Conservation (phyloP, 2,113 vertebrate species). For the Nerophis lumbriciformis region DNA sequence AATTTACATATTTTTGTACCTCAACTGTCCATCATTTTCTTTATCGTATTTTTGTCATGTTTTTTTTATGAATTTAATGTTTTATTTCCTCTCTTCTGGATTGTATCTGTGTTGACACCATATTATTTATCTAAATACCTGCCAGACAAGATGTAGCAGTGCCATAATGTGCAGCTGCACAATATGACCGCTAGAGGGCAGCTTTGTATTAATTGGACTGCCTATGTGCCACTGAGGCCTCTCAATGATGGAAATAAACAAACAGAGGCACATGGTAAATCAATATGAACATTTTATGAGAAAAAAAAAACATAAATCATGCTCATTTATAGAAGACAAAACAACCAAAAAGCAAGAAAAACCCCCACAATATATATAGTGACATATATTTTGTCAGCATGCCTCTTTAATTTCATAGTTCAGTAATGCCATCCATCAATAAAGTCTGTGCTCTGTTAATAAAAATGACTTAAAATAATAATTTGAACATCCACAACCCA, state of each 20-base stretch:
- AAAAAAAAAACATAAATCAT: constrained; percentile 23
- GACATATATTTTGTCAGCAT: constrained; percentile 50
- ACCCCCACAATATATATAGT: constrained; percentile 26
- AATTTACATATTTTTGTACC: too few species aligned
- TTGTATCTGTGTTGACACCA: not conserved
- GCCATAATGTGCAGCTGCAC: constrained; percentile 8
- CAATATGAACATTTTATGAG: constrained; percentile 39
- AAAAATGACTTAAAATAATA: not conserved
- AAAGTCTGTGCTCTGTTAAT: constrained; percentile 19
- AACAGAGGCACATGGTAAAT: constrained; percentile 10
- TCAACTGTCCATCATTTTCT: not conserved
- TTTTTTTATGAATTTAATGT: not conserved
- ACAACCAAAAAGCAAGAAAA: constrained; percentile 35
- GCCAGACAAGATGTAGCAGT: not conserved
- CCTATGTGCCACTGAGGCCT: constrained; percentile 2
- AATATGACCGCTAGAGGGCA: constrained; percentile 30
- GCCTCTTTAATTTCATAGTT: constrained; percentile 29
- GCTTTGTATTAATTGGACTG: constrained; percentile 30
- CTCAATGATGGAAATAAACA: constrained; percentile 12
- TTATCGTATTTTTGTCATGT: not conserved
- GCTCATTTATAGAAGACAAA: constrained; percentile 46
- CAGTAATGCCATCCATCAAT: constrained; percentile 10
- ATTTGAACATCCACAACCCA: constrained; percentile 1
- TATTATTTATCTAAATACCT: not conserved
- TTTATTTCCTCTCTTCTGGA: not conserved